Percentiles rank a stretch among this genome's conserved stretches.
phyloP scores from a whole-genome alignment of 2,888 invertebrate genomes.

The Microctonus hyperodae region DNA sequence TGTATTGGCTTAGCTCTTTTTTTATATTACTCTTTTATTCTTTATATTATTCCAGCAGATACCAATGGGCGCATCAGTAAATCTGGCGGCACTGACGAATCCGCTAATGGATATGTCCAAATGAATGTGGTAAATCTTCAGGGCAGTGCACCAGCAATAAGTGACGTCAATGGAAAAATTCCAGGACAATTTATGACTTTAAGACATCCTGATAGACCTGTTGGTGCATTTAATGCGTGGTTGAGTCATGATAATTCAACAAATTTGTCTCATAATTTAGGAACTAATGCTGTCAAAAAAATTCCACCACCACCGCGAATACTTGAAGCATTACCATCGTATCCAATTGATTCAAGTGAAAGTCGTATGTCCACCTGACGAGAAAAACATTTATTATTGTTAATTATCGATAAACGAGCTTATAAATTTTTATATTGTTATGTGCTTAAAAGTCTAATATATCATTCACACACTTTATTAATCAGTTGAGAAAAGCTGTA shows the following conservation, averaged over 20 bases:
- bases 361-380: conserved; percentile 38
- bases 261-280: conserved; percentile 30
- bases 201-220: conserved; percentile 32
- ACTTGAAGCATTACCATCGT: conserved; percentile 57
- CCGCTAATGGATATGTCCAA: conserved; percentile 44
- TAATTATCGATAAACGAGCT: not conserved
- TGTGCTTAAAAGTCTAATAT: too few relatives aligned
- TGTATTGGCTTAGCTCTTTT: not conserved
- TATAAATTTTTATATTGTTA: conserved; percentile 26
- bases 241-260: conserved; percentile 42
- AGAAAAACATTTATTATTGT: conserved; percentile 2
- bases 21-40: too few relatives aligned
- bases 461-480: too few relatives aligned
- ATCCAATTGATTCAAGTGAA: conserved; percentile 42
- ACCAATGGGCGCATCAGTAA: conserved; percentile 51
- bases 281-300: conserved; percentile 41
- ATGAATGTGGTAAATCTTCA: conserved; percentile 54
- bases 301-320: conserved; percentile 60
- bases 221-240: conserved; percentile 48
- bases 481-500: not conserved
- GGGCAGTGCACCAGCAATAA: conserved; percentile 45
- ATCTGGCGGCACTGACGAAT: conserved; percentile 58
- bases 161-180: conserved; percentile 40
- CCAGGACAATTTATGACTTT: conserved; percentile 33
- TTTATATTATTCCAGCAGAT: too few relatives aligned